Base-by-base conservation (phyloP, 2,113 vertebrate genomes). In the Hippocampus abdominalis region DNA sequence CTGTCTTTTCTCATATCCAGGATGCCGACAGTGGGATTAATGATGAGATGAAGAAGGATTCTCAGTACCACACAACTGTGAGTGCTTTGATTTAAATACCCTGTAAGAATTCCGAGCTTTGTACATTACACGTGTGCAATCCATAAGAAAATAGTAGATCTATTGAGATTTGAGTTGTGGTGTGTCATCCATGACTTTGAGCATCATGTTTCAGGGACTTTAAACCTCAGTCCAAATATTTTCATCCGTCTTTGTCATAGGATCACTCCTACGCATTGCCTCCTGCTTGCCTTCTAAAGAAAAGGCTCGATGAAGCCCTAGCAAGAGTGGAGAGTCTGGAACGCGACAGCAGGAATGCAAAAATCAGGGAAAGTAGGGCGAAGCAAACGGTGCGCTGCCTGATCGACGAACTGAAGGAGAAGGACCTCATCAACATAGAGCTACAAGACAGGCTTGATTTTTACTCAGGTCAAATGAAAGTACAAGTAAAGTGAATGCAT, bases 371-470 rank as follows among this genome's bases (percentile, higher is more conserved):
- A 23, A 18, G 20, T 3, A 65, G 66, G 53, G 51, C 61, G 4
- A 72, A 60, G 51, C 51, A 60, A 8, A 59, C 4, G 0, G 1
- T 77, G n/a, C 2, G 7, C 11, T 23, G 16, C 64, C 70, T 69
- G 49, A 18, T 72, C 9, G 42, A 72, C 60, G 23, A 72, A 56
- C 66, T 72, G 21, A 65, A 21, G 54, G 20, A 21, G 12, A 65
- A 68, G 11, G 64, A 49, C 9, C 64, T 68, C n/a, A 57, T 66
- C 48, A 76, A 66, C 64, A 64, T 56, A 40, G 65, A 77, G 42
- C 25, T 68, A 23, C 66, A 64, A 64, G 21, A 69, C 3, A 27
- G 20, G 21, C 51, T 70, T 5, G 44, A 75, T 6, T 39, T 4
- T 8, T 27, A 59, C 32, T 59, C 62, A 27, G 60, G 67, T 69